Conservation (phyloP, 2,797 vertebrate species). For the Pipistrellus pipistrellus region DNA sequence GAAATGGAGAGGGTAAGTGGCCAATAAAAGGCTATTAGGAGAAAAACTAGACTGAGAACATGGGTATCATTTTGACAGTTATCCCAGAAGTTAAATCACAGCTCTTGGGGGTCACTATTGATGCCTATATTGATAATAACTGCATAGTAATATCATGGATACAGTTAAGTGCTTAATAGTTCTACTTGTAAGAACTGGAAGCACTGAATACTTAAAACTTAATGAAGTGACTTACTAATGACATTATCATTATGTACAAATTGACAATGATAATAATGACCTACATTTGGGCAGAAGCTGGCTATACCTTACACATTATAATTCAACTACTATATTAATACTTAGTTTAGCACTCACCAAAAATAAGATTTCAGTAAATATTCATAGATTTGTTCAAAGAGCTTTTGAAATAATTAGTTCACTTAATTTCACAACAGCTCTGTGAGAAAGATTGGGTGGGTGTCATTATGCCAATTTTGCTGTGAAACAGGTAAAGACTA, state of each 20-base stretch:
- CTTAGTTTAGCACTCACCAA: background rate
- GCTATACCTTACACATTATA: background rate
- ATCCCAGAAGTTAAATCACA: slow-evolving; percentile 21
- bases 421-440: background rate
- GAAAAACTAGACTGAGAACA: slow-evolving; percentile 27
- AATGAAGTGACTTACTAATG: background rate
- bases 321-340: background rate
- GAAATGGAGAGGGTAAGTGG: background rate
- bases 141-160: background rate
- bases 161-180: background rate
- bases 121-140: background rate
- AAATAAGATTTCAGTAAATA: slow-evolving; percentile 16
- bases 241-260: background rate
- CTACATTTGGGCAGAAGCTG: background rate
- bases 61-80: slow-evolving; percentile 11
- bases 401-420: slow-evolving; percentile 26
- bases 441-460: background rate
- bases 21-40: slow-evolving; percentile 5
- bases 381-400: slow-evolving; percentile 1
- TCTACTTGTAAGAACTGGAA: background rate
- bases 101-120: background rate
- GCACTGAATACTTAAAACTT: background rate
- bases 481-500: slow-evolving; percentile 22
- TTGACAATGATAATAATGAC: background rate
- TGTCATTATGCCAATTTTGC: background rate